Conservation (phyloP, 30 jellyfish, hydroid and myxozoan species). For the Chrysaora quinquecirrha region DNA sequence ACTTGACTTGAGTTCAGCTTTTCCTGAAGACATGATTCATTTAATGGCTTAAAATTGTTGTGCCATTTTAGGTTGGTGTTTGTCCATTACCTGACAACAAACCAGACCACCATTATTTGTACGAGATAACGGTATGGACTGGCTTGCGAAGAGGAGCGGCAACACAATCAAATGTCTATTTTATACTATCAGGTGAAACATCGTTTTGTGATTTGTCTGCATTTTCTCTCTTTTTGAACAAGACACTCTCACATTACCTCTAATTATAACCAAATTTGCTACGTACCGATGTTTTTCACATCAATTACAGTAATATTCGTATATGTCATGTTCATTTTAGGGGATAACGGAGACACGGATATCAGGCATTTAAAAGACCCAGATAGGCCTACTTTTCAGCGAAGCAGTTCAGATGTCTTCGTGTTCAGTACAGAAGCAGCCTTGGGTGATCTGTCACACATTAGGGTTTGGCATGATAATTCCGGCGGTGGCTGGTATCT, state of each 20-base stretch:
- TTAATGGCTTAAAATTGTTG: no score
- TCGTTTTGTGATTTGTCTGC: no score
- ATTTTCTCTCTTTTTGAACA: no score
- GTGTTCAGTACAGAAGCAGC: constrained; percentile 82
- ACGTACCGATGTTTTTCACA: no score
- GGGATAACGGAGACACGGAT: constrained; percentile 85
- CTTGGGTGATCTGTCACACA: constrained; percentile 87
- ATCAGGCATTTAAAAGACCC: constrained; percentile 87
- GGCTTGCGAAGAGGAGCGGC: constrained; percentile 91
- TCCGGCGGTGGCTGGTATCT: constrained; percentile 97
- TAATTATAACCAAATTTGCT: no score
- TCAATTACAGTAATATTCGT: no score
- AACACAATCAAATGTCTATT: constrained; percentile 82
- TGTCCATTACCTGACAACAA: constrained; percentile 92
- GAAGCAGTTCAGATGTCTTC: constrained; percentile 88
- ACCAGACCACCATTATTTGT: constrained; percentile 71
- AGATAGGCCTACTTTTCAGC: constrained; percentile 80
- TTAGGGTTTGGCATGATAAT: constrained; percentile 97
- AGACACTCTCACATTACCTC: no score
- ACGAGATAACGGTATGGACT: constrained; percentile 85
- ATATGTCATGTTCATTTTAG: no score
- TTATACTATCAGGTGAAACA: constrained; percentile 71
- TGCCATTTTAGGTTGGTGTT: constrained; percentile 81
- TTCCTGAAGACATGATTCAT: no score
- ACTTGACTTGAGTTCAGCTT: no score